phyloP scores from a whole-genome alignment of 2,888 invertebrate species.

The Acleris literana region DNA sequence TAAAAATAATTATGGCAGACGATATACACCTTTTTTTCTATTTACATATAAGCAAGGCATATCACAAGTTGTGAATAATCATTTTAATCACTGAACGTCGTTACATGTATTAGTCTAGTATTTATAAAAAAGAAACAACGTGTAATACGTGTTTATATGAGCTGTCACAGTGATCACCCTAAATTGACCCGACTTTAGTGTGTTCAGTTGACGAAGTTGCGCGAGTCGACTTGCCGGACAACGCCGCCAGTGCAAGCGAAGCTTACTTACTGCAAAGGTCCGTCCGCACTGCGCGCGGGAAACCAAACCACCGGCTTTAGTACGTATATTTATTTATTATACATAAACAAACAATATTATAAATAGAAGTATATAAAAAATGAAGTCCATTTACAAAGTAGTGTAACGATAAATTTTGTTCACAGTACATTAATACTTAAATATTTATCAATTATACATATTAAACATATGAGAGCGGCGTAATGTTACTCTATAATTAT shows the following conservation, averaged over 20 bases:
- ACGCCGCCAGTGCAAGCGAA: slow-evolving; percentile 31
- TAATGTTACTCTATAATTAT: slow-evolving; percentile 14
- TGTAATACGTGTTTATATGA: too few species aligned
- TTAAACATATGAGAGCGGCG: slow-evolving; percentile 13
- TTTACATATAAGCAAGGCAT: too few species aligned
- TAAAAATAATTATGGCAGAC: too few species aligned
- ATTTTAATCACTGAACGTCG: too few species aligned
- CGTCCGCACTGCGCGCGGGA: slow-evolving; percentile 75
- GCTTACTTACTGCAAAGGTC: slow-evolving; percentile 76
- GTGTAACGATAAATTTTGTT: background rate
- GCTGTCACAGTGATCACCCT: too few species aligned
- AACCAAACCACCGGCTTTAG: slow-evolving; percentile 45
- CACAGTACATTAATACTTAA: too few species aligned
- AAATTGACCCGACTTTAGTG: too few species aligned
- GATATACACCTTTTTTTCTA: too few species aligned
- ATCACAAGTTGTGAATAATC: too few species aligned
- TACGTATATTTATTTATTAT: slow-evolving; percentile 5
- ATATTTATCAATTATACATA: background rate
- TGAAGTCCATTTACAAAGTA: background rate
- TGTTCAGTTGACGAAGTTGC: background rate
- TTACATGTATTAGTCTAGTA: too few species aligned
- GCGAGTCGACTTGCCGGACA: background rate
- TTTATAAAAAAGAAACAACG: too few species aligned
- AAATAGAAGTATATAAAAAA: background rate
- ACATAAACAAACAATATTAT: background rate